Base-by-base conservation (phyloP, 2,888 invertebrate species). In the Limnephilus marmoratus region DNA sequence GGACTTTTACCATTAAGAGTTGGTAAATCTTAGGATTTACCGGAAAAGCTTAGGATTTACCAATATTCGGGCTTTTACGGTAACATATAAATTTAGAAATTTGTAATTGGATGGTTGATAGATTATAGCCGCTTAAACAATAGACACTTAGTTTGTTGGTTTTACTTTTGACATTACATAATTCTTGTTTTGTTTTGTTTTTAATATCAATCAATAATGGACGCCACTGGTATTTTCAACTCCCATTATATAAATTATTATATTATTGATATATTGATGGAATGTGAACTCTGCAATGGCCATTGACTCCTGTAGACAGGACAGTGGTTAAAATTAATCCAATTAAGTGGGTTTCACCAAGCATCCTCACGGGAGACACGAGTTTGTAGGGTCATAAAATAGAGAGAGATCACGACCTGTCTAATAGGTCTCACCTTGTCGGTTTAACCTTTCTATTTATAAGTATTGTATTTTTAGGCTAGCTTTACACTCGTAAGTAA, bases 371-470 rank as follows among this genome's bases (percentile, higher is more conserved):
- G 68, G 24, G 24, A 68, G 68, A 68, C 83, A 83, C 24, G 37
- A 34, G 24, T 83, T 83, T 41, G 83, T 34, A 15, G 37, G 24
- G 86, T 86, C 41, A 86, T 49, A 86, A 45, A 86, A 45, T n/a
- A 12, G 45, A 87, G 31, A 68, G 15, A 53, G 87, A 53, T 87
- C 53, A 2, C 24, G 87, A 87, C 87, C 87, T 31, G 45, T 49
- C 5, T 53, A 53, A 87, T 68, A 1, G 68, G 68, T 53, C 31
- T 31, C 68, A 53, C 87, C n/a, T 87, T 87, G 85, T 24, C 37
- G 41, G 41, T 18, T 85, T 68, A 68, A 68, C 68, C 68, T 68
- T 68, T 68, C 68, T 68, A 68, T 68, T 24, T 68, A n/a, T 68
- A 68, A 68, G 24, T 68, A 0, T 68, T 24, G 68, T 68, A 15